These are phyloP conservation scores for Drosophila borborema DNA, from an alignment of 2,888 invertebrate genomes.

Conservation along the genomic window DNA sequence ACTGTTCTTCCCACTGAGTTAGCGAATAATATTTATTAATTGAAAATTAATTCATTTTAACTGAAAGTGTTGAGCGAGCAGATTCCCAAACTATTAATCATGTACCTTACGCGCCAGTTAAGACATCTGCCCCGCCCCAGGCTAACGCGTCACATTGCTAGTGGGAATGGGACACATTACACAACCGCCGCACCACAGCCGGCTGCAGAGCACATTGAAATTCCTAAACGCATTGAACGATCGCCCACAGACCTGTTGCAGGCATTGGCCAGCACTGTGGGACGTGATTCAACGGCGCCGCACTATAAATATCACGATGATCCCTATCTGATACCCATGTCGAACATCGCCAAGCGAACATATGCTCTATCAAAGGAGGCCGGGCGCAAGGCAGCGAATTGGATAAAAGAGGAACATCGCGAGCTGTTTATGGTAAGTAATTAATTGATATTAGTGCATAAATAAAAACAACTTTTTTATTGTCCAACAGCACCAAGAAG, in stretches of 20 bases:
- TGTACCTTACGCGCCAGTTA: constrained; percentile 74
- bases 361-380: constrained; percentile 93
- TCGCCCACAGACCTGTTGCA: constrained; percentile 93
- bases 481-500: constrained; percentile 85
- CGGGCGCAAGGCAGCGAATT: constrained; percentile 94
- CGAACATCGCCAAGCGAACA: constrained; percentile 89
- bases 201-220: constrained; percentile 85
- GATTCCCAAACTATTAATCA: constrained; percentile 22
- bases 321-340: constrained; percentile 92
- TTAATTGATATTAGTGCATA: neutral
- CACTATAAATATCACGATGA: constrained; percentile 97
- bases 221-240: constrained; percentile 90
- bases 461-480: neutral
- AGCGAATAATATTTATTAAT: constrained; percentile 25
- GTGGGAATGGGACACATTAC: constrained; percentile 54
- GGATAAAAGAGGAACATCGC: constrained; percentile 88
- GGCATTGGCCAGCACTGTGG: constrained; percentile 92
- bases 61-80: constrained; percentile 40
- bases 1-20: constrained; percentile 11
- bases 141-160: constrained; percentile 44
- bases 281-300: constrained; percentile 93
- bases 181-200: constrained; percentile 52
- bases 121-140: constrained; percentile 46
- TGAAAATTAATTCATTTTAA: constrained; percentile 42
- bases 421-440: constrained; percentile 72